Percentiles rank a stretch among this genome's conserved stretches.
phyloP scores from a whole-genome alignment of 2,797 vertebrate species.

The Nasua narica region DNA sequence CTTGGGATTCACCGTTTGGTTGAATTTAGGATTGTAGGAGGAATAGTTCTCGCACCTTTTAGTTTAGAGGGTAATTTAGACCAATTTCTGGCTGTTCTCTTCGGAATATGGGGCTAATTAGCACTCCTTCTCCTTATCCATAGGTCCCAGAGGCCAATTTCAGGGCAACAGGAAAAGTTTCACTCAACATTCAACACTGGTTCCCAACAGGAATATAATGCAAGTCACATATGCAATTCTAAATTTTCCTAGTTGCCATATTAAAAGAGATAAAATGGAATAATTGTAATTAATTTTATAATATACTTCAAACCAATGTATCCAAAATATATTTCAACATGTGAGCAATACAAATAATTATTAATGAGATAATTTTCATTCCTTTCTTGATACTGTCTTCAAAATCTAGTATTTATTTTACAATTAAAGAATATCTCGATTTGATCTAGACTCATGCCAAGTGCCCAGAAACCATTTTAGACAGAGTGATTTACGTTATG shows the following conservation, averaged over 20 bases:
- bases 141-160: background rate
- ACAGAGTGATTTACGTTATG: background rate
- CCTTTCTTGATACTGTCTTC: background rate
- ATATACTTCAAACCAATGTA: background rate
- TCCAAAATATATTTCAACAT: background rate
- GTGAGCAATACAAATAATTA: background rate
- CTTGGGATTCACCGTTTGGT: background rate
- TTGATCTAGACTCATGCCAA: background rate
- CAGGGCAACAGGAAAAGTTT: background rate
- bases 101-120: background rate
- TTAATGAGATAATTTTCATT: background rate
- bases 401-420: background rate
- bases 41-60: background rate
- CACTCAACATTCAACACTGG: background rate
- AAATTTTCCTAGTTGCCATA: background rate
- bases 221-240: background rate
- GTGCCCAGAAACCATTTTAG: background rate
- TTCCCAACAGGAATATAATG: background rate
- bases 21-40: background rate
- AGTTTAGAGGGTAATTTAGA: background rate
- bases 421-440: background rate
- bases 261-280: background rate
- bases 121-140: background rate
- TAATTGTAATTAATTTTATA: background rate
- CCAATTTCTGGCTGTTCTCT: background rate